Conservation (phyloP, 2,113 vertebrate genomes). For the Amphilophus citrinellus region DNA sequence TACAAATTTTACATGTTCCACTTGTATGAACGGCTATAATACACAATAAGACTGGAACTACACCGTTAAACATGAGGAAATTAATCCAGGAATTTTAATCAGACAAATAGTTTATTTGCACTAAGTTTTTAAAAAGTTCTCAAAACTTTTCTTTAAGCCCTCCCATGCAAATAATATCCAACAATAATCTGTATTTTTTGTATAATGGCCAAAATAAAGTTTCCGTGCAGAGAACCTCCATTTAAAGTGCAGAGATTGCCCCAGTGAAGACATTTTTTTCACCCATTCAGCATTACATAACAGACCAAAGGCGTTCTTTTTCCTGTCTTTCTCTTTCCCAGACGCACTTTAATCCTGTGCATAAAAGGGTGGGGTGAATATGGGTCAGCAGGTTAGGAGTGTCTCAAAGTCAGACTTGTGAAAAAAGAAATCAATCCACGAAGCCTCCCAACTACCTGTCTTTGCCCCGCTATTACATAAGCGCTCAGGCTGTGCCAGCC, state of each 20-base stretch:
- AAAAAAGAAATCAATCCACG: conserved; percentile 72
- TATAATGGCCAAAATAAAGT: conserved; percentile 31
- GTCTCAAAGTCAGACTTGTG: conserved; percentile 77
- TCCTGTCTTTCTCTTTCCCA: conserved; percentile 74
- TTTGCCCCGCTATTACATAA: conserved; percentile 81
- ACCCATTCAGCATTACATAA: conserved; percentile 84
- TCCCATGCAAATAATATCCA: not conserved
- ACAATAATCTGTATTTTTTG: not conserved
- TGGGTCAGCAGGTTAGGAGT: conserved; percentile 86
- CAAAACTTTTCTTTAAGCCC: conserved; percentile 24
- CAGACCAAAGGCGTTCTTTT: conserved; percentile 72
- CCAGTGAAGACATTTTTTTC: conserved; percentile 67
- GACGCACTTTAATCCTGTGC: conserved; percentile 77
- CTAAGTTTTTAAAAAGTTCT: conserved; percentile 32
- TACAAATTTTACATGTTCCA: not conserved
- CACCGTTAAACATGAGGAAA: not conserved
- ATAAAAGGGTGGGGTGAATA: conserved; percentile 80
- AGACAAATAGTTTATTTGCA: not conserved
- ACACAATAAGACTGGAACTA: not conserved
- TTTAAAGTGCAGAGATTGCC: conserved; percentile 57
- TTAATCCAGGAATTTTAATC: not conserved
- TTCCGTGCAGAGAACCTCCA: conserved; percentile 46
- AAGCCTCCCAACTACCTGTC: conserved; percentile 73
- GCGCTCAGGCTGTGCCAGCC: conserved; percentile 70
- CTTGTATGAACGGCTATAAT: not conserved